These are phyloP conservation scores for Pseudorasbora parva DNA, from an alignment of 2,113 vertebrate species.

Conservation along the genomic window DNA sequence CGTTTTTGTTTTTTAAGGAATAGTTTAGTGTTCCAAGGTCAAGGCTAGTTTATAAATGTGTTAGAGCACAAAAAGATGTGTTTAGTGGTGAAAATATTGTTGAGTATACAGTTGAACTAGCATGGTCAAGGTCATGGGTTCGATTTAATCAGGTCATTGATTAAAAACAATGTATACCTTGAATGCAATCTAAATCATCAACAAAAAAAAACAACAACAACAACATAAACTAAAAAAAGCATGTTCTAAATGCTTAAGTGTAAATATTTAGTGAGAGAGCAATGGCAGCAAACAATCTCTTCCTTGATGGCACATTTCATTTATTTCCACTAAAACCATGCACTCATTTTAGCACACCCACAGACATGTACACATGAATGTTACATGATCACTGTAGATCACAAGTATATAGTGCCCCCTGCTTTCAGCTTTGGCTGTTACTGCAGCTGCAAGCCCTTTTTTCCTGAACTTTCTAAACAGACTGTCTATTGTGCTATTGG, in stretches of 20 bases:
- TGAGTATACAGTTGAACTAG: not conserved
- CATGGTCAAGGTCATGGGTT: not conserved
- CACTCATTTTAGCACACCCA: slow-evolving; percentile 6
- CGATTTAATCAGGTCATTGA: not conserved
- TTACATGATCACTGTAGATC: slow-evolving; percentile 15
- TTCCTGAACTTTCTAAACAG: slow-evolving; percentile 80
- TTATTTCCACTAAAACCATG: not conserved
- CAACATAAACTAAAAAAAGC: too few species aligned
- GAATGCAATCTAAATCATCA: not conserved
- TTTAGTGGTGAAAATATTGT: not conserved
- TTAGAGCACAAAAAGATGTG: not conserved
- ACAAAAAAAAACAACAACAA: too few species aligned
- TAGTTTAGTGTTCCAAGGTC: not conserved
- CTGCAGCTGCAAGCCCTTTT: slow-evolving; percentile 70
- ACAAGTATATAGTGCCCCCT: slow-evolving; percentile 58
- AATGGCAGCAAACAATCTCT: not conserved
- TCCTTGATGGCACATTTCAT: not conserved
- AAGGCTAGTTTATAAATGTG: not conserved
- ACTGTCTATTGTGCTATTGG: slow-evolving; percentile 83
- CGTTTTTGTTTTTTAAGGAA: not conserved
- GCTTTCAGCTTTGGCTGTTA: slow-evolving; percentile 57
- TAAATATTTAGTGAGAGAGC: not conserved
- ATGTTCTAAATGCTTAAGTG: not conserved
- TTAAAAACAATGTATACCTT: too few species aligned
- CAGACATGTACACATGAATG: not conserved